These are phyloP conservation scores for Trypoxylon attenuatum DNA, from an alignment of 2,888 invertebrate species.

Conservation along the genomic window DNA sequence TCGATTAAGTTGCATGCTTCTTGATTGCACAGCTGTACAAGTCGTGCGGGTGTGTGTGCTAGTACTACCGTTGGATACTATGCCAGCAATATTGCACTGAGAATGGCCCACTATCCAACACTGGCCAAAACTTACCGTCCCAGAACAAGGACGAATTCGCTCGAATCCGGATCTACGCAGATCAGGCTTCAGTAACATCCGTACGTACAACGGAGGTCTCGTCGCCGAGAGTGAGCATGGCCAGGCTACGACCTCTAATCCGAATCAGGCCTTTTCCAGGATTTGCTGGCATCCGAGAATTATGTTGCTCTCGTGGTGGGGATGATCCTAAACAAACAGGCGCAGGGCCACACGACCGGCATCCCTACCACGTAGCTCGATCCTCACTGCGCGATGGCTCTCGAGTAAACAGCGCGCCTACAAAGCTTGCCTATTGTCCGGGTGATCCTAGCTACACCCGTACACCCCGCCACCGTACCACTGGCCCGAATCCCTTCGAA, in stretches of 20 bases:
- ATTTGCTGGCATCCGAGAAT: slow-evolving; percentile 56
- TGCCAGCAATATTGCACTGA: too few species aligned
- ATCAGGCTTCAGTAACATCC: too few species aligned
- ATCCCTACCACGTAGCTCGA: slow-evolving; percentile 53
- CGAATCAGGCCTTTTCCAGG: slow-evolving; percentile 42
- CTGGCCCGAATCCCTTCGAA: slow-evolving; percentile 28
- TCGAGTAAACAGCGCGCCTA: slow-evolving; percentile 63
- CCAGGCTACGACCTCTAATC: slow-evolving; percentile 35
- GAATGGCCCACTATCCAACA: too few species aligned
- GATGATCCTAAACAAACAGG: slow-evolving; percentile 73
- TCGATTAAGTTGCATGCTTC: too few species aligned
- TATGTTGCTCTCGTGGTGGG: slow-evolving; percentile 52
- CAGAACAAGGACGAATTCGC: too few species aligned
- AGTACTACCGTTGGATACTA: too few species aligned
- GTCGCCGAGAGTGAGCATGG: not conserved
- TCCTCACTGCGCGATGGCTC: slow-evolving; percentile 33
- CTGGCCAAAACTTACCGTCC: too few species aligned
- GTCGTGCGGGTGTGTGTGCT: too few species aligned
- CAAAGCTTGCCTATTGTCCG: slow-evolving; percentile 59
- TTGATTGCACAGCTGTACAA: too few species aligned
- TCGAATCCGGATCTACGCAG: not conserved
- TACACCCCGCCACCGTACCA: too few species aligned
- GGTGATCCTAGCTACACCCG: too few species aligned
- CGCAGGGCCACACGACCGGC: slow-evolving; percentile 68
- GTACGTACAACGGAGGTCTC: too few species aligned